These are phyloP conservation scores for honey bee (Apis mellifera) DNA, from an alignment of 1,140 invertebrate genomes.

Conservation along the genomic window Amel_HAv3.1 CM009941.2:11885501-11886000, in stretches of 20 bases:
- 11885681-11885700: no score
- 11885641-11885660: constrained; percentile 13
- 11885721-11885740: no score
- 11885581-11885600: constrained; percentile 43
- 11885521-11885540: constrained; percentile 47
- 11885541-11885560: constrained; percentile 59
- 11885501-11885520: neutral
- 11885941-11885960: neutral
- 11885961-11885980: no score
- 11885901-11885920: constrained; percentile 12
- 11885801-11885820: neutral
- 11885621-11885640: constrained; percentile 42
- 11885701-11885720: no score
- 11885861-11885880: constrained; percentile 16
- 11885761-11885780: constrained; percentile 20
- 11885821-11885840: constrained; percentile 13
- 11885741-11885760: neutral
- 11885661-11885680: neutral
- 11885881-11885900: constrained; percentile 25
- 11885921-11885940: constrained; percentile 14
- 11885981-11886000: no score
- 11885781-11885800: constrained; percentile 17
- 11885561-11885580: constrained; percentile 54
- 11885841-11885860: constrained; percentile 22
- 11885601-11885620: constrained; percentile 48